These are phyloP conservation scores for Calephelis nemesis DNA, from an alignment of 1,140 invertebrate species.

Conservation along the genomic window DNA sequence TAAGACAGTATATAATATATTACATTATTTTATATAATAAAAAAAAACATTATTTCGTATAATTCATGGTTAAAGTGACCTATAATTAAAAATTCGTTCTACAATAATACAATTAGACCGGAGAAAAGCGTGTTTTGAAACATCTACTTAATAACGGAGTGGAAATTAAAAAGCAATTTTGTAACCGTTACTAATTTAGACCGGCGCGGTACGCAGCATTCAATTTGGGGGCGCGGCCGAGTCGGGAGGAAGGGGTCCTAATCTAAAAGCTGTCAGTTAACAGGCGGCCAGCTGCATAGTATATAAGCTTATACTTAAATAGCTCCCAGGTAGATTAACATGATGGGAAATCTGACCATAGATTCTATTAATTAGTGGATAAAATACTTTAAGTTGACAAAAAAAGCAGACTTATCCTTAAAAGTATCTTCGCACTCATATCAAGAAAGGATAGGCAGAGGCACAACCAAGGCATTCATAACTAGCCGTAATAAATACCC, in stretches of 20 bases:
- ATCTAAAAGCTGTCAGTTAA: conserved; percentile 72
- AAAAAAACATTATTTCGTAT: neutral
- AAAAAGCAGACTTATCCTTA: too few relatives aligned
- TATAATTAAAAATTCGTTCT: conserved; percentile 12
- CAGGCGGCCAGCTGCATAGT: conserved; percentile 57
- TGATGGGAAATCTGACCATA: neutral
- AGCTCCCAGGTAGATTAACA: conserved; percentile 28
- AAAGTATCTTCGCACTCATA: too few relatives aligned
- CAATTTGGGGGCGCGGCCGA: conserved; percentile 62
- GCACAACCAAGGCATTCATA: too few relatives aligned
- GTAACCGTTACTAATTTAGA: conserved; percentile 76
- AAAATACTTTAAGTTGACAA: too few relatives aligned
- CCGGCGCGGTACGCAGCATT: conserved; percentile 47
- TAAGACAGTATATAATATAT: neutral
- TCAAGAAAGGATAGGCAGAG: too few relatives aligned
- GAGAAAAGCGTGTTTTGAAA: conserved; percentile 14
- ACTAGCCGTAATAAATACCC: too few relatives aligned
- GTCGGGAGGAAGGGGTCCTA: conserved; percentile 44
- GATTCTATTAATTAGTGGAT: neutral
- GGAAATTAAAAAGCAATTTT: conserved; percentile 76
- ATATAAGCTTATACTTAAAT: conserved; percentile 43
- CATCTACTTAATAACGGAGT: conserved; percentile 46
- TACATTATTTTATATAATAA: too few relatives aligned
- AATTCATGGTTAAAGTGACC: neutral
- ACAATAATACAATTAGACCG: conserved; percentile 11